phyloP scores from a whole-genome alignment of 2,888 invertebrate genomes.

The Xanthia togata region DNA sequence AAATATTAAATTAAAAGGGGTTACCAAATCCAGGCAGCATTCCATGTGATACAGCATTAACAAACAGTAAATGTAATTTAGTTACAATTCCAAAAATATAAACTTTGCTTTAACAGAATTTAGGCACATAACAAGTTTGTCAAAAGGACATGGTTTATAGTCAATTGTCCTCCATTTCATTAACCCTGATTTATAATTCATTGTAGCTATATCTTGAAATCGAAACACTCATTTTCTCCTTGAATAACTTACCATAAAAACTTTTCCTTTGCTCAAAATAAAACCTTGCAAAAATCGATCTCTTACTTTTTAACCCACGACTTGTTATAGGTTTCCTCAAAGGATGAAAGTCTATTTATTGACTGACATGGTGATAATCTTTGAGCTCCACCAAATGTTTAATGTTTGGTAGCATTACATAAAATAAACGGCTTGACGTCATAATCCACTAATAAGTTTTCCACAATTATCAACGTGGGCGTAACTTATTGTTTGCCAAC shows the following conservation, averaged over 20 bases:
- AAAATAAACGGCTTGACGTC: conserved; percentile 14
- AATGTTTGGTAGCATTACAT: neutral
- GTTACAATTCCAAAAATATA: conserved; percentile 6
- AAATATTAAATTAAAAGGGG: conserved; percentile 40
- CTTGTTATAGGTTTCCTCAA: neutral
- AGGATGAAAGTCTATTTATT: neutral
- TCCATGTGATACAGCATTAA: conserved; percentile 74
- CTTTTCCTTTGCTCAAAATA: neutral
- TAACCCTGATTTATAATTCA: neutral
- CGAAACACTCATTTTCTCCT: neutral
- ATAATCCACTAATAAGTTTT: conserved; percentile 18
- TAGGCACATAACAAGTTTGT: neutral
- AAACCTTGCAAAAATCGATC: neutral
- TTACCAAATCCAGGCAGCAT: conserved; percentile 83
- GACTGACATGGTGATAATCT: neutral
- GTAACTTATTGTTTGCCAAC: conserved; percentile 30
- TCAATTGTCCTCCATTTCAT: neutral
- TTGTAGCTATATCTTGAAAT: neutral
- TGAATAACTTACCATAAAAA: neutral
- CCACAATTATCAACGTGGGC: conserved; percentile 25
- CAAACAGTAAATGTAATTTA: conserved; percentile 72
- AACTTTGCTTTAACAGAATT: neutral
- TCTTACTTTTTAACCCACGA: neutral
- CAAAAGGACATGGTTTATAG: too few relatives aligned
- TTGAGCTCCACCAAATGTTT: neutral